Conservation (phyloP, 1,140 invertebrate species). For the Harlomillsia oculata region DNA sequence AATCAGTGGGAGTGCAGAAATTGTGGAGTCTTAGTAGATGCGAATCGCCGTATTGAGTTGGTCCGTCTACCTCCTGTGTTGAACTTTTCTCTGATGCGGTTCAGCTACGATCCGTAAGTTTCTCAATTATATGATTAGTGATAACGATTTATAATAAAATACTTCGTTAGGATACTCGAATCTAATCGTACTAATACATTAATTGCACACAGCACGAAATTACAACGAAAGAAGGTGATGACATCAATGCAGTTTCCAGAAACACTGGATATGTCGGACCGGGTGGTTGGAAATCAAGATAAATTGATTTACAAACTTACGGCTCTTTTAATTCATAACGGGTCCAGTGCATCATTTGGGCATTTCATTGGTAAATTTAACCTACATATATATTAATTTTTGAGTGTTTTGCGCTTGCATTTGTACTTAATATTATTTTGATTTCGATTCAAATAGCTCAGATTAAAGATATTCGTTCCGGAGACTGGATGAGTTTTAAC, state of each 20-base stretch:
- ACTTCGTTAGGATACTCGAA: background rate
- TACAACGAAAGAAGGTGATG: conserved; percentile 58
- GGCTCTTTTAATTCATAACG: conserved; percentile 58
- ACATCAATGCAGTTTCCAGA: conserved; percentile 57
- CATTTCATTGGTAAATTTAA: conserved; percentile 54
- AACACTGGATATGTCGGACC: conserved; percentile 55
- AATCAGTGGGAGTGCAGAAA: conserved; percentile 56
- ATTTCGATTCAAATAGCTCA: conserved; percentile 42
- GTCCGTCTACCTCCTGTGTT: conserved; percentile 56
- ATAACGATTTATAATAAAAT: no score
- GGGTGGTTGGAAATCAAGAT: conserved; percentile 37
- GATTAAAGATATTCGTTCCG: conserved; percentile 47
- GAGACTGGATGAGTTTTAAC: conserved; percentile 58
- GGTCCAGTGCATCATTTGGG: conserved; percentile 57
- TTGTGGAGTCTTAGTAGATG: conserved; percentile 55
- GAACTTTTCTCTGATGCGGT: conserved; percentile 58
- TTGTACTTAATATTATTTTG: background rate
- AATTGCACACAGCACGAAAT: conserved; percentile 45
- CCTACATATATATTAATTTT: conserved; percentile 10
- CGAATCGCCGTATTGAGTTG: conserved; percentile 51
- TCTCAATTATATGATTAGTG: background rate
- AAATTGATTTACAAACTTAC: conserved; percentile 48
- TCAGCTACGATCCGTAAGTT: conserved; percentile 54
- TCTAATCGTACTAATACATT: background rate
- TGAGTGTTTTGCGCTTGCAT: background rate